phyloP scores from a whole-genome alignment of 2,888 invertebrate genomes.

The Ephialtes manifestator region DNA sequence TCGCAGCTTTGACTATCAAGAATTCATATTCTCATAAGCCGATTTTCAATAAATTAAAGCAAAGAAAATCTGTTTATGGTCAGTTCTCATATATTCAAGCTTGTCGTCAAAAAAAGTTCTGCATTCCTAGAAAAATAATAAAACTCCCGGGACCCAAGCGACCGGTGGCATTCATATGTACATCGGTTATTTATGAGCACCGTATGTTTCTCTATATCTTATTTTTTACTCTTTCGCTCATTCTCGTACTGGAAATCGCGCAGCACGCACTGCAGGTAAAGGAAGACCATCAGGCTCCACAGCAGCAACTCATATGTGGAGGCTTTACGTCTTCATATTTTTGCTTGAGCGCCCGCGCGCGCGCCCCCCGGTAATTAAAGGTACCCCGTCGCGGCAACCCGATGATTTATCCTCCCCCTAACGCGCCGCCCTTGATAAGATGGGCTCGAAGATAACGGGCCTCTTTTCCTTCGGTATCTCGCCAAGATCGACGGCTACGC shows the following conservation, averaged over 20 bases:
- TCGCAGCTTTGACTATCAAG: too few relatives aligned
- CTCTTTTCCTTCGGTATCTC: slow-evolving; percentile 60
- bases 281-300: slow-evolving; percentile 73
- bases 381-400: slow-evolving; percentile 78
- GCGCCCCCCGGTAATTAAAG: slow-evolving; percentile 81
- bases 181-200: slow-evolving; percentile 80
- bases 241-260: slow-evolving; percentile 41
- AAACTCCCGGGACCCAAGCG: slow-evolving; percentile 56
- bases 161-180: slow-evolving; percentile 81
- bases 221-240: slow-evolving; percentile 46
- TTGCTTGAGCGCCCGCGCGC: slow-evolving; percentile 73
- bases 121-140: neutral
- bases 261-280: slow-evolving; percentile 70
- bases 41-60: neutral
- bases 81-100: slow-evolving; percentile 1
- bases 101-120: slow-evolving; percentile 9
- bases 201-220: slow-evolving; percentile 74
- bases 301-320: slow-evolving; percentile 73
- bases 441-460: slow-evolving; percentile 73
- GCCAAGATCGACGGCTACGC: slow-evolving; percentile 67
- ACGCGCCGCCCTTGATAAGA: slow-evolving; percentile 80
- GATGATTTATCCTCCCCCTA: slow-evolving; percentile 80
- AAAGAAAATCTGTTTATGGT: slow-evolving; percentile 24
- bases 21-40: neutral
- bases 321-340: slow-evolving; percentile 84